Evolutionary conservation across 2,888 invertebrate species (phyloP).

Genomic region (Diarsia mendica): DNA sequence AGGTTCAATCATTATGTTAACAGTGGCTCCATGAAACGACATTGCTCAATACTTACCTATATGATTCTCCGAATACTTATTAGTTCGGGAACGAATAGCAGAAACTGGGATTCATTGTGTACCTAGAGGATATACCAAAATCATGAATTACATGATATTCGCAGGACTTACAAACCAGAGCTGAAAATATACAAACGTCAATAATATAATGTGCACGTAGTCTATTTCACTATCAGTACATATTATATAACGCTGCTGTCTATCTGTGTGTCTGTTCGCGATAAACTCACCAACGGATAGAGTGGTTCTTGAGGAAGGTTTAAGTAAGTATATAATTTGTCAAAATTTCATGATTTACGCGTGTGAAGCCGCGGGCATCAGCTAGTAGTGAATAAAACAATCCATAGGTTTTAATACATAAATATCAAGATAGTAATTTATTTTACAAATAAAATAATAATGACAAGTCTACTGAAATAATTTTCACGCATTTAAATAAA

Average conservation of each 20-base stretch:
- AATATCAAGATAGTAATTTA: background rate
- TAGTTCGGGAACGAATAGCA: background rate
- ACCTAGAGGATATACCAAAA: no score
- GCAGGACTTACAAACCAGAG: background rate
- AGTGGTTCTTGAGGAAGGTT: no score
- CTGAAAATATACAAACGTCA: background rate
- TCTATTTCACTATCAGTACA: background rate
- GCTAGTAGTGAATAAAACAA: background rate
- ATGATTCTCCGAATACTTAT: background rate
- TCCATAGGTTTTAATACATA: background rate
- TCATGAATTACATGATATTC: background rate
- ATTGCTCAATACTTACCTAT: no score
- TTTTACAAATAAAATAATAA: background rate
- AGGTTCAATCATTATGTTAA: no score
- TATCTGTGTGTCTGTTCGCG: no score
- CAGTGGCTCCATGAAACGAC: no score
- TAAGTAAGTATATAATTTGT: no score
- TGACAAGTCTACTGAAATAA: background rate
- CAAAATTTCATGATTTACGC: no score
- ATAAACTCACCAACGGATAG: no score
- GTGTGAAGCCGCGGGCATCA: no score
- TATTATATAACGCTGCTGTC: no score
- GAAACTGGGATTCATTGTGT: background rate
- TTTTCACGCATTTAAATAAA: conserved; percentile 1
- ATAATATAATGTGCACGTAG: background rate